phyloP scores from a whole-genome alignment of 2,888 invertebrate species.

The Panzeria rudis region DNA sequence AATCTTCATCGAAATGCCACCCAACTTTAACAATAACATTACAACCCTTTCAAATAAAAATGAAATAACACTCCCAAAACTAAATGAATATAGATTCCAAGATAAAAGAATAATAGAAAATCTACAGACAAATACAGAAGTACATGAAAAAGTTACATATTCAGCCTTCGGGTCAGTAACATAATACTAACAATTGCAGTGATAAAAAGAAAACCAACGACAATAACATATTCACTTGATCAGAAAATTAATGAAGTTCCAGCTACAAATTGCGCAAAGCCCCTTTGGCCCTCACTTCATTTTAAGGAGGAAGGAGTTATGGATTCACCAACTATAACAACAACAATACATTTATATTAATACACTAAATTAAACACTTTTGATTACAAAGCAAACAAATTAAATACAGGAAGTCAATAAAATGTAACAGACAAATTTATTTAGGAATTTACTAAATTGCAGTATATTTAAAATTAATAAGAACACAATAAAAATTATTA shows the following conservation, averaged over 20 bases:
- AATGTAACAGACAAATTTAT: too few species aligned
- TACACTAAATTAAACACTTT: too few species aligned
- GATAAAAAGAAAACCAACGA: slow-evolving; percentile 29
- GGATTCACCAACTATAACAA: too few species aligned
- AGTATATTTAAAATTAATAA: too few species aligned
- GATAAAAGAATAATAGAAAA: slow-evolving; percentile 29
- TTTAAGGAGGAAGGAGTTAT: too few species aligned
- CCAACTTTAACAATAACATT: slow-evolving; percentile 23
- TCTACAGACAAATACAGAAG: slow-evolving; percentile 16
- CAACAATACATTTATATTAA: too few species aligned
- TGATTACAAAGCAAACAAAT: too few species aligned
- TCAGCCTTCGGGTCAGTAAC: slow-evolving; percentile 21
- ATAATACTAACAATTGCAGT: slow-evolving; percentile 22
- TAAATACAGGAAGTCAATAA: too few species aligned
- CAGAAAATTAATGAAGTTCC: slow-evolving; percentile 33
- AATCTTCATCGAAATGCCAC: slow-evolving; percentile 8
- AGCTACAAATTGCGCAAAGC: slow-evolving; percentile 1
- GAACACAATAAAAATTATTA: too few species aligned
- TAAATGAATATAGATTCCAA: slow-evolving; percentile 36
- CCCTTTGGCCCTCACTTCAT: slow-evolving; percentile 53
- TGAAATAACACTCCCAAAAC: slow-evolving; percentile 44
- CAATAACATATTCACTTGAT: neutral
- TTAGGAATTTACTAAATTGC: too few species aligned
- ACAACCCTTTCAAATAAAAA: slow-evolving; percentile 24
- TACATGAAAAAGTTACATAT: slow-evolving; percentile 41